A percentile compares a stretch with the other conserved stretches of the same genome.
phyloP scores from a whole-genome alignment of 1,140 invertebrate genomes.

The Catajapyx aquilonaris region DNA sequence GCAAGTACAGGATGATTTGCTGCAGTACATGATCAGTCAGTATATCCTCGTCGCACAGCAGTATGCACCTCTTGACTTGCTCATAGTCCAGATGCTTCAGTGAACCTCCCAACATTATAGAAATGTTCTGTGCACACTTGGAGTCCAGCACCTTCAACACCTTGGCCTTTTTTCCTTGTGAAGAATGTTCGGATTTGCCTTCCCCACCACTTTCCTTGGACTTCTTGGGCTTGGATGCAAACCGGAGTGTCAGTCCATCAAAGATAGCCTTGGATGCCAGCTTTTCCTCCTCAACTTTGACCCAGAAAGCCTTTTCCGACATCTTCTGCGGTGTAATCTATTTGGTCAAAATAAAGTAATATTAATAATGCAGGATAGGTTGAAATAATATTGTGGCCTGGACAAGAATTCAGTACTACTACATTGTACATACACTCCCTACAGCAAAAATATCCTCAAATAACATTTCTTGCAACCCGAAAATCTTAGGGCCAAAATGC shows the following conservation, averaged over 20 bases:
- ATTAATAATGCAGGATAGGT: constrained; percentile 5
- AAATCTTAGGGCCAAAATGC: too few species aligned
- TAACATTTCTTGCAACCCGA: too few species aligned
- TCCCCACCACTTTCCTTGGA: too few species aligned
- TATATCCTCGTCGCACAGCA: constrained; percentile 66
- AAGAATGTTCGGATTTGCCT: too few species aligned
- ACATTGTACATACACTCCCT: too few species aligned
- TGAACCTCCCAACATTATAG: constrained; percentile 68
- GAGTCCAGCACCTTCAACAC: constrained; percentile 51
- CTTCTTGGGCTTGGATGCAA: constrained; percentile 82
- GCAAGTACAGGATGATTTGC: constrained; percentile 69
- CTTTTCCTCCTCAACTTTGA: constrained; percentile 74
- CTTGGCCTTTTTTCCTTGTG: too few species aligned
- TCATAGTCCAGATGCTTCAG: constrained; percentile 74
- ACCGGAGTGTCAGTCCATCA: constrained; percentile 54
- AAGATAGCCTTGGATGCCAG: constrained; percentile 70
- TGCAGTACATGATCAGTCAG: constrained; percentile 61
- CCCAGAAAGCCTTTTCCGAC: constrained; percentile 90
- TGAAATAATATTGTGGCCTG: too few species aligned
- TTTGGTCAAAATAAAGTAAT: constrained; percentile 10
- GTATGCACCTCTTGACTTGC: constrained; percentile 60
- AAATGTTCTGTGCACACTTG: constrained; percentile 88
- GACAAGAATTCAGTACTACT: too few species aligned
- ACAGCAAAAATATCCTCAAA: too few species aligned
- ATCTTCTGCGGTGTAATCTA: constrained; percentile 67